Percentiles rank a stretch among this genome's conserved stretches.
These are phyloP conservation scores for Gymnarchus niloticus DNA, from an alignment of 2,113 vertebrate species.

Conservation along the genomic window DNA sequence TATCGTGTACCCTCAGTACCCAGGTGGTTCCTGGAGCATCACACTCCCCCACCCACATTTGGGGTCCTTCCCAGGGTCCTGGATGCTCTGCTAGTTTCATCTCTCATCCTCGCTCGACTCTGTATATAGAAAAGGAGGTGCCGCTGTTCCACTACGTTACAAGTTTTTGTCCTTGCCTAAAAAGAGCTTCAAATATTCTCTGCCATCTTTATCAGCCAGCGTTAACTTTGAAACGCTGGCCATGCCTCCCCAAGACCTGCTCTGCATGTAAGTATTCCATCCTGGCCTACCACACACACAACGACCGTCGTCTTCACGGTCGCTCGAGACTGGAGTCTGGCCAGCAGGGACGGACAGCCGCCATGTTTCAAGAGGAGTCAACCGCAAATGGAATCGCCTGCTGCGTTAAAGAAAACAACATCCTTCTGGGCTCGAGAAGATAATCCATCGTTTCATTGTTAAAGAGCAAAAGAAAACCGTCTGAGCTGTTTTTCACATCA, in stretches of 20 bases:
- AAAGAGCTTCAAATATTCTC: no score
- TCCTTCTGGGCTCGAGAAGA: slow-evolving; percentile 68
- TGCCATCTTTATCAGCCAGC: no score
- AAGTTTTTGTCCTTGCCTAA: no score
- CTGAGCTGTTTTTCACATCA: slow-evolving; percentile 79
- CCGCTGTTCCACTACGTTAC: no score
- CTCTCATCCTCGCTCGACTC: background rate
- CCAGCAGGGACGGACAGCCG: slow-evolving; percentile 70
- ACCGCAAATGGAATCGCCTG: slow-evolving; percentile 44
- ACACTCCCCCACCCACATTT: background rate
- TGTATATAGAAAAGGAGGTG: background rate
- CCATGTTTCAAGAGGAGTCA: slow-evolving; percentile 81
- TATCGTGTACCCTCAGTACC: background rate
- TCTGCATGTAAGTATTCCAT: background rate
- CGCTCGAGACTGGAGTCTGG: slow-evolving; percentile 57
- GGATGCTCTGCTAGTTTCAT: background rate
- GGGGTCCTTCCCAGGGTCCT: background rate
- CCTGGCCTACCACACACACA: background rate
- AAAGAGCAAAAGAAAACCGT: slow-evolving; percentile 44
- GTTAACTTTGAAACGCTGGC: no score
- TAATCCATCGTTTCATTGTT: slow-evolving; percentile 77
- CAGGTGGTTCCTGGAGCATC: background rate
- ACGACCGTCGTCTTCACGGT: slow-evolving; percentile 17
- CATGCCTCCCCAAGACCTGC: background rate
- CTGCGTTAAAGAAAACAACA: slow-evolving; percentile 26